phyloP scores from a whole-genome alignment of 2,888 invertebrate genomes.

The Uloborus plumipes region DNA sequence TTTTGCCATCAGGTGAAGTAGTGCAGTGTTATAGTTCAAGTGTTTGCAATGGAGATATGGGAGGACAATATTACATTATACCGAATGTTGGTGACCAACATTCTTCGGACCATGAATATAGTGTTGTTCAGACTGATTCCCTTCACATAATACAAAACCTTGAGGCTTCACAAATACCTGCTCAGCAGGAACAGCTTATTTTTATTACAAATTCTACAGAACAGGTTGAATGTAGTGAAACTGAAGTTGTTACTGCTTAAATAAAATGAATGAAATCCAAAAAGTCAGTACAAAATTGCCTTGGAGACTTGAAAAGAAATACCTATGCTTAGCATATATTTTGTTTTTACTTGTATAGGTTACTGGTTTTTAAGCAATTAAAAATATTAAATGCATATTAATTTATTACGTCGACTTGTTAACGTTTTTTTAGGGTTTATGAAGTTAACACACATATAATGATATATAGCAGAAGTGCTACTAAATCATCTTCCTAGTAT shows the following conservation, averaged over 20 bases:
- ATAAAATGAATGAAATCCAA: background rate
- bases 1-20: constrained; percentile 52
- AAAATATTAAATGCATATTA: too few relatives aligned
- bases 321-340: too few relatives aligned
- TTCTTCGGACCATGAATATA: constrained; percentile 38
- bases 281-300: too few relatives aligned
- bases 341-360: too few relatives aligned
- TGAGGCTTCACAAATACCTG: constrained; percentile 36
- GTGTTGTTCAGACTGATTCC: constrained; percentile 37
- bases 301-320: too few relatives aligned
- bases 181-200: constrained; percentile 48
- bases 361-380: too few relatives aligned
- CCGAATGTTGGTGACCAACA: constrained; percentile 40
- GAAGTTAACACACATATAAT: too few relatives aligned
- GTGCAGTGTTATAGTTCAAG: constrained; percentile 50
- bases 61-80: constrained; percentile 49
- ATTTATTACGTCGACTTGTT: too few relatives aligned
- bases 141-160: constrained; percentile 47
- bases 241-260: constrained; percentile 33
- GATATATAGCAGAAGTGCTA: too few relatives aligned
- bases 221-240: constrained; percentile 43
- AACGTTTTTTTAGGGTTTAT: too few relatives aligned
- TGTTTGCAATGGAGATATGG: constrained; percentile 25
- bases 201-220: constrained; percentile 51
- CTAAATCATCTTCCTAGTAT: too few relatives aligned